Percentiles rank a stretch among this genome's conserved stretches.
Evolutionary conservation across 2,113 vertebrate species (phyloP).

Genomic region (Lophius piscatorius): DNA sequence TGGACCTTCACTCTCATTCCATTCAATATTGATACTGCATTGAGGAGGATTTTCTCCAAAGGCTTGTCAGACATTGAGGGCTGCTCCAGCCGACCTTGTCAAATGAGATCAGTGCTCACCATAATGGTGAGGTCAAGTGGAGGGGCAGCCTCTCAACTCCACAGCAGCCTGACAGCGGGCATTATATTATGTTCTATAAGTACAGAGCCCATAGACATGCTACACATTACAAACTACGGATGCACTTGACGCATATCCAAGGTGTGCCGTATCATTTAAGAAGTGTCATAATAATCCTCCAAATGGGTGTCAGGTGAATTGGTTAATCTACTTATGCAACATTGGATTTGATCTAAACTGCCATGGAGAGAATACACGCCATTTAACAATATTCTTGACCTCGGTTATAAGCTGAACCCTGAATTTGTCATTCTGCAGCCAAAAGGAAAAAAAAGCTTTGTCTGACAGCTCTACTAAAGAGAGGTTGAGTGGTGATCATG

Average conservation of each 20-base stretch:
- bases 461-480: slow-evolving; percentile 60
- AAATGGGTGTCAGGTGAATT: slow-evolving; percentile 59
- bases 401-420: slow-evolving; percentile 46
- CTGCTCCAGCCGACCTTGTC: slow-evolving; percentile 78
- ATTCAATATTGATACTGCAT: slow-evolving; percentile 69
- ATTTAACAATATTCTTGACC: slow-evolving; percentile 68
- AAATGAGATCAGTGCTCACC: slow-evolving; percentile 83
- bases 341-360: slow-evolving; percentile 66
- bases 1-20: slow-evolving; percentile 60
- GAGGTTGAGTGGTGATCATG: slow-evolving; percentile 61
- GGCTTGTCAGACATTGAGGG: slow-evolving; percentile 77
- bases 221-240: slow-evolving; percentile 36
- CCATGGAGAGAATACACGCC: slow-evolving; percentile 57
- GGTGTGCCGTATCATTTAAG: slow-evolving; percentile 47
- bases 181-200: slow-evolving; percentile 59
- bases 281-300: slow-evolving; percentile 49
- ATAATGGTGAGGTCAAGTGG: slow-evolving; percentile 85
- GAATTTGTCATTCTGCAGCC: slow-evolving; percentile 45
- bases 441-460: slow-evolving; percentile 34
- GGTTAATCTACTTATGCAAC: slow-evolving; percentile 67
- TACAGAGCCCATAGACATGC: slow-evolving; percentile 36
- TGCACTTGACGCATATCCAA: slow-evolving; percentile 37
- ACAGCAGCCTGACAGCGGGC: slow-evolving; percentile 73
- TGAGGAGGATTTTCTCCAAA: slow-evolving; percentile 77
- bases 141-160: slow-evolving; percentile 79